Conservation (phyloP, 2,797 vertebrate species). For the Crax fasciolata region DNA sequence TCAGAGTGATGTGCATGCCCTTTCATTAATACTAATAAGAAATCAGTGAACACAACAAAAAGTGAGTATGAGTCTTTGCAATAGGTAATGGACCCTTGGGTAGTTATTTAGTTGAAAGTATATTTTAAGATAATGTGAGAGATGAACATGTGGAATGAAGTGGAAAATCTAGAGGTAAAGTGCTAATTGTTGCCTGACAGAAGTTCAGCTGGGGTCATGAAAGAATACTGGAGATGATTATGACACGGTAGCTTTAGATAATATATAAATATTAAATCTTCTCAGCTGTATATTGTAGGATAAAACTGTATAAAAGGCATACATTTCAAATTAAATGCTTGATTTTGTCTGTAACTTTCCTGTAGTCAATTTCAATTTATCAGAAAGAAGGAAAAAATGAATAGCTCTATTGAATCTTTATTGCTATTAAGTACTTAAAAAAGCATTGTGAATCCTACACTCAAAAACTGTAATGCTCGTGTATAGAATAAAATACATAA, state of each 20-base stretch:
- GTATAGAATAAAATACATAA: not conserved
- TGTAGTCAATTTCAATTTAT: not conserved
- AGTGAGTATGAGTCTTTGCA: not conserved
- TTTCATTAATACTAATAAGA: not conserved
- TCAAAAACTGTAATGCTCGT: not conserved
- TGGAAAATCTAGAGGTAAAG: not conserved
- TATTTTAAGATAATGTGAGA: not conserved
- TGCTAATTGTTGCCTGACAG: not conserved
- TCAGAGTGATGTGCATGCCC: not conserved
- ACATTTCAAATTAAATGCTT: not conserved
- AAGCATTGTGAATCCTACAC: not conserved
- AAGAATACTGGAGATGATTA: not conserved
- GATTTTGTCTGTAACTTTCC: not conserved
- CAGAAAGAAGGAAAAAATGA: not conserved
- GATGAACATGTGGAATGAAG: not conserved
- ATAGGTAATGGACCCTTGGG: not conserved
- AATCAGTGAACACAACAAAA: not conserved
- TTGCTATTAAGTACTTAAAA: not conserved
- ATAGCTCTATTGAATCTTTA: not conserved
- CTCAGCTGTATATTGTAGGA: fast-evolving
- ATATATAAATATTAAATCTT: not conserved
- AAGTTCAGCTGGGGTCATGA: not conserved
- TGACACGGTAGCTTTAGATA: not conserved
- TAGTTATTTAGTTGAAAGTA: not conserved
- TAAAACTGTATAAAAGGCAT: not conserved